Conservation (phyloP, 2,113 vertebrate genomes). For the Callipepla californica region DNA sequence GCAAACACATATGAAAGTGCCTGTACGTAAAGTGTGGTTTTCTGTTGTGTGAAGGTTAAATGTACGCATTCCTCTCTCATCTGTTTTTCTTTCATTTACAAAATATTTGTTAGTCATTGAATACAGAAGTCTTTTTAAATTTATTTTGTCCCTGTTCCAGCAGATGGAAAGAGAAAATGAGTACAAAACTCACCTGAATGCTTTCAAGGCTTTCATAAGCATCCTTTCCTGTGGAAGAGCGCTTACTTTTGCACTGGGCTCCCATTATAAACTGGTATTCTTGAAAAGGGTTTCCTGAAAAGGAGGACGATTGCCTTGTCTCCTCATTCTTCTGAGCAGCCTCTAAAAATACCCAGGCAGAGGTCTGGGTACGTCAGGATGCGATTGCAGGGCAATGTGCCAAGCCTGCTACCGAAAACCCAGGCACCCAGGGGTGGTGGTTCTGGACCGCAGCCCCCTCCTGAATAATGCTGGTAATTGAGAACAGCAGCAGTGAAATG, state of each 20-base stretch:
- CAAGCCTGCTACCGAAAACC: background rate
- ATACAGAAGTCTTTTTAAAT: no score
- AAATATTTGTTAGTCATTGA: background rate
- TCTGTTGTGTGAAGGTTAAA: background rate
- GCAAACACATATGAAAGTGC: background rate
- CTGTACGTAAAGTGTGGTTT: constrained; percentile 19
- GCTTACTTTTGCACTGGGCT: background rate
- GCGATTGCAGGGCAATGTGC: fast-evolving
- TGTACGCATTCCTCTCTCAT: fast-evolving
- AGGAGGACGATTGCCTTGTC: background rate
- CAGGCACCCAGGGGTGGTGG: background rate
- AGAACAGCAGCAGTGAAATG: background rate
- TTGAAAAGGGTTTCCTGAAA: background rate
- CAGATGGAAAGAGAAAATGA: background rate
- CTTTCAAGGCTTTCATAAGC: background rate
- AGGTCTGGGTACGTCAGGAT: background rate
- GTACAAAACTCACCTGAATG: background rate
- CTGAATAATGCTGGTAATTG: background rate
- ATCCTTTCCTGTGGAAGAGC: background rate
- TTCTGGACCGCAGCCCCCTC: background rate
- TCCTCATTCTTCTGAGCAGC: background rate
- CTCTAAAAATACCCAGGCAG: background rate
- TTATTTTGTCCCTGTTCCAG: background rate
- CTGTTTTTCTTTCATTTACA: background rate
- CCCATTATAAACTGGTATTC: background rate